Base-by-base conservation (phyloP, 2,888 invertebrate species). In the Charanyca ferruginea region DNA sequence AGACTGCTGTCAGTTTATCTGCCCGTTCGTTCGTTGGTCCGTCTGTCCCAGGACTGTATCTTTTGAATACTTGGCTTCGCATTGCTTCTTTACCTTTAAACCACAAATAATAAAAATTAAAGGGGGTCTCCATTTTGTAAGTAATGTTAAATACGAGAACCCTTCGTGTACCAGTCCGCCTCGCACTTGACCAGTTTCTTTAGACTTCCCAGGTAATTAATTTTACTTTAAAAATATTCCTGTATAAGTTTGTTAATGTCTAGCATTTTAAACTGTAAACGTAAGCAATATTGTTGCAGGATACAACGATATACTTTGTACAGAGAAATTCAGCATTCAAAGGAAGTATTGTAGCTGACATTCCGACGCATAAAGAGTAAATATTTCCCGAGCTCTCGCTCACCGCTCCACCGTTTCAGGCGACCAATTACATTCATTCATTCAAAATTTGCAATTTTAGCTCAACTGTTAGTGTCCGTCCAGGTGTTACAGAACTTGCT, bases 401-500 rank as follows among this genome's bases (percentile, higher is more conserved):
- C 7, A 18, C 23, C 42, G 22, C 35, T 73, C 35, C 32, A 11
- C 42, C 45, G 65, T 49, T 73, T 73, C 45, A 16, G 49, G 53
- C 73, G 22, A 53, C 59, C 54, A 65, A 55, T 60, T 68, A 61
- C 68, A 73, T 73, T 78, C 58, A 73, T 76, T 55, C 68, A 76
- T 70, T 73, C 73, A 52, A 45, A 76, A 61, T 74, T 64, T 51
- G 57, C 61, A 67, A 78, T 73, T 76, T 73, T 32, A 63, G 60
- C 49, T 22, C 41, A 51, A 68, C 63, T 64, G 64, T 75, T 77
- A 77, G 73, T 66, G 73, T 65, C 60, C 69, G 53, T 44, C 79
- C 76, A 76, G 76, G 73, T 76, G 76, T 51, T 64, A 48, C 64
- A 61, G 41, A 73, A 78, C 68, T 78, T 73, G 57, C 20, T 59